Evolutionary conservation across 2,113 vertebrate species (phyloP).

Genomic region (Thryonomys swinderianus): DNA sequence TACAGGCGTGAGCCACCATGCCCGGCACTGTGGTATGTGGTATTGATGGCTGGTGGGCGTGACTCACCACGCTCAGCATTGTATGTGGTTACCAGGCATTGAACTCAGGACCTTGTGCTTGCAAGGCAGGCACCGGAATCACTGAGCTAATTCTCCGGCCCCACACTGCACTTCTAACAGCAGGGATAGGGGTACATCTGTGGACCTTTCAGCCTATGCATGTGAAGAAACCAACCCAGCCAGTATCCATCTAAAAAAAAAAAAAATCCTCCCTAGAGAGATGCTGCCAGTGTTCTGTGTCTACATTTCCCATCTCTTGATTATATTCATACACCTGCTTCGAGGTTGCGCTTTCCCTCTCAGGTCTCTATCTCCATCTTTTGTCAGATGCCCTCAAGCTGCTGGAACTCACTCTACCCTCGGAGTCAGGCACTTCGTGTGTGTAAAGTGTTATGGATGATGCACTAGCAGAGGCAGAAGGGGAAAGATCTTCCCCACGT

Average conservation of each 20-base stretch:
- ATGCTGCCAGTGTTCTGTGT: background rate
- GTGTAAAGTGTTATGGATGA: background rate
- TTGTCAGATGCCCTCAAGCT: background rate
- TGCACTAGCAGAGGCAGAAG: background rate
- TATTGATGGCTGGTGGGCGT: too few species aligned
- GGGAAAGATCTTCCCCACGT: background rate
- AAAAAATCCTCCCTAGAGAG: background rate
- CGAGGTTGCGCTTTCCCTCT: background rate
- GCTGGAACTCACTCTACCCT: background rate
- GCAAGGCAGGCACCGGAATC: too few species aligned
- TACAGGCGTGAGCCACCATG: too few species aligned
- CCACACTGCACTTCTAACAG: background rate
- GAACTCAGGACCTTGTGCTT: too few species aligned
- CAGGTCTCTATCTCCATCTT: background rate
- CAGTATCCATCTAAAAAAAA: background rate
- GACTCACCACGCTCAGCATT: too few species aligned
- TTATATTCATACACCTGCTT: background rate
- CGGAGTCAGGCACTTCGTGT: background rate
- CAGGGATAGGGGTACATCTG: background rate
- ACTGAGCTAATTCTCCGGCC: too few species aligned
- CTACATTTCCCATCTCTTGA: background rate
- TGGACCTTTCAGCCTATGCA: rapidly evolving
- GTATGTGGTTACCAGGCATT: too few species aligned
- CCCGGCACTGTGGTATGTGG: too few species aligned
- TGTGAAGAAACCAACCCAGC: background rate